Evolutionary conservation across 2,113 vertebrate genomes (phyloP).

Genomic region (Polyodon spathula): DNA sequence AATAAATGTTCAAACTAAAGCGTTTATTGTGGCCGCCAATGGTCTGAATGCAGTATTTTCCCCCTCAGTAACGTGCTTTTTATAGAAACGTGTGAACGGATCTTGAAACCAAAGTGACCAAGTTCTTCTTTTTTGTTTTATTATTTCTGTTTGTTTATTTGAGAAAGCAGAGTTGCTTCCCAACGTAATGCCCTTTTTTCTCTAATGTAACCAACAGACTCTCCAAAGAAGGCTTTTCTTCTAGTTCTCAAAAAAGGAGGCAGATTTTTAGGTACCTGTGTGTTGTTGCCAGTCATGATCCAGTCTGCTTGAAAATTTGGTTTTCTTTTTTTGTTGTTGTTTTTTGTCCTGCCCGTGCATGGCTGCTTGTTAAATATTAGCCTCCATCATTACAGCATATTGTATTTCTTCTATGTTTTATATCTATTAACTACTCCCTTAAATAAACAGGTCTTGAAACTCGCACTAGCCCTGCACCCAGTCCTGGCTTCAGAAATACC

Average conservation of each 20-base stretch:
- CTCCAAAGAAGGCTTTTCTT: constrained; percentile 86
- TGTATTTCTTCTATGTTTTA: constrained; percentile 11
- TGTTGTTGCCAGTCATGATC: constrained; percentile 51
- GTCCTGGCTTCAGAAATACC: too few relatives aligned
- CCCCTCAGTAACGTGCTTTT: too few relatives aligned
- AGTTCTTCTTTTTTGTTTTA: neutral
- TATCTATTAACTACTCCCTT: too few relatives aligned
- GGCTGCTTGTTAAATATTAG: constrained; percentile 68
- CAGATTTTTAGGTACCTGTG: constrained; percentile 88
- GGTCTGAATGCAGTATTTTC: too few relatives aligned
- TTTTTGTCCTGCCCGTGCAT: constrained; percentile 61
- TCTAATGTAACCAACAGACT: constrained; percentile 79
- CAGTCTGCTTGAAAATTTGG: constrained; percentile 37
- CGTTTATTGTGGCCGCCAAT: too few relatives aligned
- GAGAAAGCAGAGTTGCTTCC: neutral
- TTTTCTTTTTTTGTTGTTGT: constrained; percentile 59
- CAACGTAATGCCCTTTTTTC: constrained; percentile 39
- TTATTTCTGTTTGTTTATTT: too few relatives aligned
- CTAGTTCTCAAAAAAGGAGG: constrained; percentile 85
- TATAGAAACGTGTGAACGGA: too few relatives aligned
- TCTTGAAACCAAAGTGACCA: neutral
- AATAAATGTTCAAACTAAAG: too few relatives aligned
- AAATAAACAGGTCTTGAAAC: too few relatives aligned
- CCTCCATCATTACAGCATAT: neutral
- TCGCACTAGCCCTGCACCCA: too few relatives aligned